Evolutionary conservation across 1,140 invertebrate genomes (phyloP).

Genomic region (Caenorhabditis latens): DNA sequence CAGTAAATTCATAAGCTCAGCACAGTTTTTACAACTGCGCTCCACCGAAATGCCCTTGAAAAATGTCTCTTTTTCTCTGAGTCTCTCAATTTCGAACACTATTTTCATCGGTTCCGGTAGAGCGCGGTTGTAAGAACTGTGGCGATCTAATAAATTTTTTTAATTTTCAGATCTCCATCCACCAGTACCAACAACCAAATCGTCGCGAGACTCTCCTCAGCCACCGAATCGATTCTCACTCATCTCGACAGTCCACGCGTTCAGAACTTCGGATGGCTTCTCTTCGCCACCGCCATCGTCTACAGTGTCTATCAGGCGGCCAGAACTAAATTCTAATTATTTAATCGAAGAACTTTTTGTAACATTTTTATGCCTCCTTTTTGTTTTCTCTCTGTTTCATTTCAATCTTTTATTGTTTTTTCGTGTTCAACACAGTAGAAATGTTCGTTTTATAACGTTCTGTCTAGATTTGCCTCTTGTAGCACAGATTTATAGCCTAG

Average conservation of each 20-base stretch:
- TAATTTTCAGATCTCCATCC: neutral
- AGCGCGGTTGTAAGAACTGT: too few relatives aligned
- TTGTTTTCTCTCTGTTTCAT: neutral
- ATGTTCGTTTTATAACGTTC: neutral
- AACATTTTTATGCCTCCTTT: neutral
- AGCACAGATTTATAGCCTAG: neutral
- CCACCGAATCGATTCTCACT: neutral
- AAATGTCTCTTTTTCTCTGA: too few relatives aligned
- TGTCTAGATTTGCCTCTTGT: too few relatives aligned
- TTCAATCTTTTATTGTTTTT: conserved; percentile 1
- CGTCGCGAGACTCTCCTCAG: neutral
- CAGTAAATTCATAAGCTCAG: too few relatives aligned
- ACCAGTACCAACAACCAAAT: neutral
- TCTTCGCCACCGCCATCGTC: neutral
- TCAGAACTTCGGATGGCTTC: conserved; percentile 25
- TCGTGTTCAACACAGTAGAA: conserved; percentile 20
- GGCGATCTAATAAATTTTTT: too few relatives aligned
- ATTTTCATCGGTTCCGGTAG: too few relatives aligned
- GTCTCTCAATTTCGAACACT: too few relatives aligned
- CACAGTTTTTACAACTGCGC: too few relatives aligned
- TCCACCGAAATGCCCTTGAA: too few relatives aligned
- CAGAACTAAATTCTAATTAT: neutral
- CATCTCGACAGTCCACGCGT: neutral
- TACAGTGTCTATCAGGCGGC: conserved; percentile 2
- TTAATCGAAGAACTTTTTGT: neutral